A percentile compares a stretch with the other conserved stretches of the same genome.
Evolutionary conservation across 2,113 vertebrate genomes (phyloP).

Genomic region (Callorhinus ursinus): DNA sequence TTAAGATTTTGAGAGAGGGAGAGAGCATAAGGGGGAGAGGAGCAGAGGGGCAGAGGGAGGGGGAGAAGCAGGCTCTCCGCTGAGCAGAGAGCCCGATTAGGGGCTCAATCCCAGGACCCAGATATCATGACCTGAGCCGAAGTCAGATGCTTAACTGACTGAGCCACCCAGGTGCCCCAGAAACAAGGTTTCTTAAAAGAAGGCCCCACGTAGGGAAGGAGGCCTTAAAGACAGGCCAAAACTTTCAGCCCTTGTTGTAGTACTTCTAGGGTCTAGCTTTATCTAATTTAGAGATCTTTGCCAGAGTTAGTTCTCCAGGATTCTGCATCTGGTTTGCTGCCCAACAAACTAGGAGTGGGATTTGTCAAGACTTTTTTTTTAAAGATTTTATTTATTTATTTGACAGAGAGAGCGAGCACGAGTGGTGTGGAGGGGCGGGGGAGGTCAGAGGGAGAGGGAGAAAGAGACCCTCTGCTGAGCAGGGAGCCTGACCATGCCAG

Average conservation of each 20-base stretch:
- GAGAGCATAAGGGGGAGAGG: too few relatives aligned
- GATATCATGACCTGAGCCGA: too few relatives aligned
- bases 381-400: background rate
- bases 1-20: too few relatives aligned
- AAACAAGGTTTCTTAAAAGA: background rate
- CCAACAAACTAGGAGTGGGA: background rate
- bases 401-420: background rate
- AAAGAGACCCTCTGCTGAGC: too few relatives aligned
- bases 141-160: too few relatives aligned
- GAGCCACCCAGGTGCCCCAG: too few relatives aligned
- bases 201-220: background rate
- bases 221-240: background rate
- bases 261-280: background rate
- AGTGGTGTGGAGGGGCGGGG: background rate
- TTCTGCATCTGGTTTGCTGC: background rate
- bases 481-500: background rate
- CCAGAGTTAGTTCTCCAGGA: background rate
- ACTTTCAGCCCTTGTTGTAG: background rate
- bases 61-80: too few relatives aligned
- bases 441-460: background rate
- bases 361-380: background rate
- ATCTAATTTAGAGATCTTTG: background rate
- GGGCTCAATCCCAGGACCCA: too few relatives aligned
- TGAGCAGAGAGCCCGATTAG: too few relatives aligned
- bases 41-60: too few relatives aligned